phyloP scores from a whole-genome alignment of 2,888 invertebrate genomes.

The Drosophila nr. fundita region DNA sequence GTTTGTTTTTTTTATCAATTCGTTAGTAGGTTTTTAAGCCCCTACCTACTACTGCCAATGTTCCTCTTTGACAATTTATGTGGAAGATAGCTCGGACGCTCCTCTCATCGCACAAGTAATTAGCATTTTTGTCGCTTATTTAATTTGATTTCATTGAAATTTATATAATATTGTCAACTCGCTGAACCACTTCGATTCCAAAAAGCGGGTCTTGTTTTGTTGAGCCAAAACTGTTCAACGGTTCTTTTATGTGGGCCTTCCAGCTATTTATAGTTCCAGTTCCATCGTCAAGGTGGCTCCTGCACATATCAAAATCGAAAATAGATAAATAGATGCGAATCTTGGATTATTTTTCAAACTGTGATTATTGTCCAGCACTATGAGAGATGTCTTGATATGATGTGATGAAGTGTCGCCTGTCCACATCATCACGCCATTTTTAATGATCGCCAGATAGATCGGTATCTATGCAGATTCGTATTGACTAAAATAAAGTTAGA shows the following conservation, averaged over 20 bases:
- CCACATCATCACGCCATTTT: constrained; percentile 60
- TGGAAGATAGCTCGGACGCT: constrained; percentile 33
- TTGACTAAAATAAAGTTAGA: constrained; percentile 41
- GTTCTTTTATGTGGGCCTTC: constrained; percentile 18
- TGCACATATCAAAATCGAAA: constrained; percentile 35
- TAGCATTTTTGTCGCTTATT: constrained; percentile 79
- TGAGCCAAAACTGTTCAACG: constrained; percentile 40
- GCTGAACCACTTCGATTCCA: constrained; percentile 71
- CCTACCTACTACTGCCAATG: constrained; percentile 24
- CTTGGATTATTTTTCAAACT: neutral
- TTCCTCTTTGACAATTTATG: constrained; percentile 54
- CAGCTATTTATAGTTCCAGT: constrained; percentile 48
- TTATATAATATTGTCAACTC: constrained; percentile 73
- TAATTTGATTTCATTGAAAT: constrained; percentile 78
- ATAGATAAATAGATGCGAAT: neutral
- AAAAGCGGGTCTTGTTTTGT: constrained; percentile 40
- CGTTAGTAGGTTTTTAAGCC: constrained; percentile 51
- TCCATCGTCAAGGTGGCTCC: constrained; percentile 9
- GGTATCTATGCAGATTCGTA: constrained; percentile 60
- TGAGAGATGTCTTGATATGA: constrained; percentile 9
- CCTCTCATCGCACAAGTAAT: constrained; percentile 47
- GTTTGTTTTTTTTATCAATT: constrained; percentile 24
- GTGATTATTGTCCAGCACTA: neutral
- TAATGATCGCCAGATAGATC: constrained; percentile 55
- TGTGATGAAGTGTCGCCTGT: constrained; percentile 64